phyloP scores from a whole-genome alignment of 2,797 vertebrate genomes.

The Gouania willdenowi region DNA sequence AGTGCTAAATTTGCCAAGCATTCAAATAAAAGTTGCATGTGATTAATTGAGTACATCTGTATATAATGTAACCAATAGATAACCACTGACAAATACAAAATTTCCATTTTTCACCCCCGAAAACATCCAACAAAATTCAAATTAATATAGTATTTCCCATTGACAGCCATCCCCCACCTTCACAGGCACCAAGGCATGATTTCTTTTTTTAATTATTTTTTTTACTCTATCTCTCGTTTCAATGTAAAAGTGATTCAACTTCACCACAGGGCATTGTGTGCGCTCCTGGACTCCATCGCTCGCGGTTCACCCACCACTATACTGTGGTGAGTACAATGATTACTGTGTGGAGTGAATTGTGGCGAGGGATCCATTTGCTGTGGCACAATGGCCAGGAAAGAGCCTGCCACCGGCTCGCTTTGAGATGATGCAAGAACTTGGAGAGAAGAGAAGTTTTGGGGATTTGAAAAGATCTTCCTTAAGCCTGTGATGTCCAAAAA shows the following conservation, averaged over 20 bases:
- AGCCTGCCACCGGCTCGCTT: slow-evolving; percentile 35
- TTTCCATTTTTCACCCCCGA: background rate
- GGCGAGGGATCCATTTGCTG: slow-evolving; percentile 37
- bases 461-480: slow-evolving; percentile 17
- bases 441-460: background rate
- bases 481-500: slow-evolving; percentile 4
- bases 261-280: slow-evolving; percentile 12
- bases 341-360: slow-evolving; percentile 8
- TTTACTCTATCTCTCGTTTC: slow-evolving; percentile 3
- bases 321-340: slow-evolving; percentile 27
- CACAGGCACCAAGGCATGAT: background rate
- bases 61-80: too few relatives aligned
- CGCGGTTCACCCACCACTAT: slow-evolving; percentile 15
- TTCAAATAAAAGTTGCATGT: too few relatives aligned
- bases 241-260: slow-evolving; percentile 20
- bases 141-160: background rate
- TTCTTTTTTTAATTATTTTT: slow-evolving; percentile 9
- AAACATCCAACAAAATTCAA: background rate
- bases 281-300: slow-evolving; percentile 10
- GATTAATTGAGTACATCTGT: too few relatives aligned
- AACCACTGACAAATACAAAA: background rate
- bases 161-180: background rate
- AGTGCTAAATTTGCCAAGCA: too few relatives aligned
- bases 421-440: slow-evolving; percentile 37
- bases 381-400: slow-evolving; percentile 20